Conservation (phyloP, 53 echinoderm and acorn worm genomes). For the Hippasteria phrygiana region DNA sequence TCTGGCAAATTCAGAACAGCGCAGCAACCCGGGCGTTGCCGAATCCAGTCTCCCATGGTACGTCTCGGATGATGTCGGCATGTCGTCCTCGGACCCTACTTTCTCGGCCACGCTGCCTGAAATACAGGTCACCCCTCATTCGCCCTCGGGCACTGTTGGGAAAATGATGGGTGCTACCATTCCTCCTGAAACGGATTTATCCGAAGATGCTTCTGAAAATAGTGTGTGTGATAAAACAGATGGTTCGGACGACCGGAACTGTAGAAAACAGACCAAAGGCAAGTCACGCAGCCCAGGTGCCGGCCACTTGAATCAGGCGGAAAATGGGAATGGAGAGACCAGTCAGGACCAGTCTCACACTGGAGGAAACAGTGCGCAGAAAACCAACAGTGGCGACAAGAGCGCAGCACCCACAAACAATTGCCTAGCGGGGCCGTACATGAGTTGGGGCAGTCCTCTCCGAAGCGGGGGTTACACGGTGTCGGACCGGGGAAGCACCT, state of each 20-base stretch:
- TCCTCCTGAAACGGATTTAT: background rate
- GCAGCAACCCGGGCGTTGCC: background rate
- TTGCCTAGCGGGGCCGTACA: conserved; percentile 59
- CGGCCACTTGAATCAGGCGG: conserved; percentile 9
- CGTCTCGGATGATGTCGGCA: conserved; percentile 7
- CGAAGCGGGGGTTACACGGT: conserved; percentile 57
- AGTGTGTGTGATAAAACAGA: background rate
- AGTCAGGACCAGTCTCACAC: conserved; percentile 20
- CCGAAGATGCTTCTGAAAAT: background rate
- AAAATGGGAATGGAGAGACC: background rate
- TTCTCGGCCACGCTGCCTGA: conserved; percentile 37
- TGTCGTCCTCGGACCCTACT: conserved; percentile 35
- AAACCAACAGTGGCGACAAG: conserved; percentile 48
- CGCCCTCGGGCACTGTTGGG: background rate
- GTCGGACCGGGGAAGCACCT: conserved; percentile 50
- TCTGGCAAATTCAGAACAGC: background rate
- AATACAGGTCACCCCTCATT: conserved; percentile 28
- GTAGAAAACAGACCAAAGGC: conserved; percentile 10
- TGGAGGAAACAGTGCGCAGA: conserved; percentile 38
- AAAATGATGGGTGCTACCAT: conserved; percentile 29
- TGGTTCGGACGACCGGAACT: background rate
- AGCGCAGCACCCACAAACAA: conserved; percentile 18
- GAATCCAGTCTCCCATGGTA: conserved; percentile 32
- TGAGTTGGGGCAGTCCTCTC: conserved; percentile 57
- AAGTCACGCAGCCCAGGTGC: background rate